Conservation (phyloP, 2,797 vertebrate species). For the Odontamblyopus rebecca region DNA sequence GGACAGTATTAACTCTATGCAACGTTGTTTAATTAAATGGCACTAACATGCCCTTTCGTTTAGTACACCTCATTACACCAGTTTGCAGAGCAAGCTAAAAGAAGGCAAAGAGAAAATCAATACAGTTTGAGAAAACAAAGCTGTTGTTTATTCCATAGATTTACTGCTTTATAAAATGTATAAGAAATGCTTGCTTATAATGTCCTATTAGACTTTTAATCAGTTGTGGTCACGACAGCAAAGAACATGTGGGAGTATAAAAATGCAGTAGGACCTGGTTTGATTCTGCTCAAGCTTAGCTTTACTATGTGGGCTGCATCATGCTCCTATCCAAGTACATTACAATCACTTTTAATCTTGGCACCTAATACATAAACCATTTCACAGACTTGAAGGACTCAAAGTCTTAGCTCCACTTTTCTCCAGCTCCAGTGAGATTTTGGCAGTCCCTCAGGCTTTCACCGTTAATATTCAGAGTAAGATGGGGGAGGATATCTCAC, state of each 20-base stretch:
- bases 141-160: neutral
- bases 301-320: constrained; percentile 41
- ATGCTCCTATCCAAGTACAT: constrained; percentile 21
- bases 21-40: neutral
- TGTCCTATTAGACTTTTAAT: constrained; percentile 15
- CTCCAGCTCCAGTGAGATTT: constrained; percentile 61
- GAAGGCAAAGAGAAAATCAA: constrained; percentile 11
- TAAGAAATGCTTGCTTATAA: constrained; percentile 6
- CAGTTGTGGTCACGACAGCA: constrained; percentile 13
- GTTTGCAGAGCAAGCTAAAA: constrained; percentile 13
- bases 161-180: neutral
- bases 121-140: constrained; percentile 7
- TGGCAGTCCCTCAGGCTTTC: constrained; percentile 67
- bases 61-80: constrained; percentile 24
- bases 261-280: constrained; percentile 29
- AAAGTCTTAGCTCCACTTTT: constrained; percentile 63
- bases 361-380: constrained; percentile 31
- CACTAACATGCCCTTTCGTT: constrained; percentile 15
- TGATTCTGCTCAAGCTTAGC: constrained; percentile 43
- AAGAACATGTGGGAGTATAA: constrained; percentile 22
- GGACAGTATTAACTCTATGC: constrained; percentile 1
- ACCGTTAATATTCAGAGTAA: constrained; percentile 77
- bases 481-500: constrained; percentile 74
- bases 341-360: constrained; percentile 23
- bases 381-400: constrained; percentile 45